Conservation (phyloP, 2,888 invertebrate genomes). For the Patella ulyssiponensis region DNA sequence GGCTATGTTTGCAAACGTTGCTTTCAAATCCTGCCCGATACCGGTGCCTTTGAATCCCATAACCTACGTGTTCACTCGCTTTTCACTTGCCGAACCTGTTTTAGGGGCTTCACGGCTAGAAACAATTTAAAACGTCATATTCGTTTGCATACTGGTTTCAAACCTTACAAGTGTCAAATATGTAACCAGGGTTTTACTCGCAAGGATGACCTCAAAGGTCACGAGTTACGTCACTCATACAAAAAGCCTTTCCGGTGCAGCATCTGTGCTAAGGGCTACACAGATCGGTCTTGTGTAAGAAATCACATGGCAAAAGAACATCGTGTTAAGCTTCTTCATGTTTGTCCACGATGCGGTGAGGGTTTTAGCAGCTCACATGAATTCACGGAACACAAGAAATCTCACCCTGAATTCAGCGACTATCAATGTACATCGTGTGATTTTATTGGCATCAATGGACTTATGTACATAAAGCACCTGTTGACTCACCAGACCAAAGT, state of each 20-base stretch:
- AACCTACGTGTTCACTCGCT: slow-evolving; percentile 48
- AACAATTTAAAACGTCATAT: slow-evolving; percentile 61
- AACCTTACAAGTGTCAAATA: slow-evolving; percentile 53
- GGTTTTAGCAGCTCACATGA: slow-evolving; percentile 43
- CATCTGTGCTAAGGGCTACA: slow-evolving; percentile 56
- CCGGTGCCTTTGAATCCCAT: slow-evolving; percentile 50
- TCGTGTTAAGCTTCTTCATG: slow-evolving; percentile 45
- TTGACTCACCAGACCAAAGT: slow-evolving; percentile 45
- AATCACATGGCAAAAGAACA: slow-evolving; percentile 57
- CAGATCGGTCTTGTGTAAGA: slow-evolving; percentile 54
- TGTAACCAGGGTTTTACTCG: slow-evolving; percentile 56
- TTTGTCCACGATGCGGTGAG: slow-evolving; percentile 59
- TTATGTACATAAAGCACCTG: slow-evolving; percentile 55
- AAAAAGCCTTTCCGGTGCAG: slow-evolving; percentile 57
- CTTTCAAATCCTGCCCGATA: slow-evolving; percentile 41
- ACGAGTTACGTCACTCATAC: slow-evolving; percentile 57
- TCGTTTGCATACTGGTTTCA: slow-evolving; percentile 57
- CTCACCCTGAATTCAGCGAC: slow-evolving; percentile 53
- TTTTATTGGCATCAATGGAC: slow-evolving; percentile 54
- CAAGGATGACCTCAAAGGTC: slow-evolving; percentile 59
- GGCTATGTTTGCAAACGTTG: slow-evolving; percentile 54
- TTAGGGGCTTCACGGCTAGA: slow-evolving; percentile 54
- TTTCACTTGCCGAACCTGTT: slow-evolving; percentile 56
- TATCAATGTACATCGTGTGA: slow-evolving; percentile 51
- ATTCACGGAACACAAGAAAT: slow-evolving; percentile 55